A percentile compares a stretch with the other conserved stretches of the same genome.
phyloP scores from a whole-genome alignment of 2,888 invertebrate species.

The Lycaena phlaeas region DNA sequence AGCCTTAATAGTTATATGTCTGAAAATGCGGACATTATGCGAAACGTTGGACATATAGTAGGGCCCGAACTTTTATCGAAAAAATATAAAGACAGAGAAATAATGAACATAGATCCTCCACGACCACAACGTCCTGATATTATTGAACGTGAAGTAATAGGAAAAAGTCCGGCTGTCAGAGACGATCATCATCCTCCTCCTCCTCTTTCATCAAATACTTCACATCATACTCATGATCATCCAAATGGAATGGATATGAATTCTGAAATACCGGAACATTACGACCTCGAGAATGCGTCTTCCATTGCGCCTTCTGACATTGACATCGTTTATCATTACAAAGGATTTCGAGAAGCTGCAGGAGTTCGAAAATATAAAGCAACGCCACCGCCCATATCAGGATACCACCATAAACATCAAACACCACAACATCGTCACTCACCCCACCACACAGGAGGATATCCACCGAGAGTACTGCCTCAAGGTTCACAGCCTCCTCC shows the following conservation, averaged over 20 bases:
- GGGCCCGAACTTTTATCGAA: slow-evolving; percentile 90
- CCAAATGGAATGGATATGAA: slow-evolving; percentile 82
- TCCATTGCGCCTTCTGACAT: slow-evolving; percentile 98
- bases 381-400: slow-evolving; percentile 84
- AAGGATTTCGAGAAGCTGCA: slow-evolving; percentile 89
- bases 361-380: slow-evolving; percentile 91
- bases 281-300: slow-evolving; percentile 97
- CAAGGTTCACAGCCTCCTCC: slow-evolving; percentile 80
- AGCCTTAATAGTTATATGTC: slow-evolving; percentile 80
- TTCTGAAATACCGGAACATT: slow-evolving; percentile 90
- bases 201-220: slow-evolving; percentile 81
- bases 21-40: slow-evolving; percentile 81
- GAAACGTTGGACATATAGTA: slow-evolving; percentile 84
- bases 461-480: slow-evolving; percentile 81
- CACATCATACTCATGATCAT: slow-evolving; percentile 81
- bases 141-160: slow-evolving; percentile 90
- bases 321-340: slow-evolving; percentile 96
- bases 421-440: slow-evolving; percentile 83
- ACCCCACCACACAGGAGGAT: slow-evolving; percentile 82
- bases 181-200: slow-evolving; percentile 86
- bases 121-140: slow-evolving; percentile 93
- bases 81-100: slow-evolving; percentile 90
- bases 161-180: slow-evolving; percentile 85
- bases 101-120: slow-evolving; percentile 79
- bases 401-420: slow-evolving; percentile 84